Evolutionary conservation across 1,140 invertebrate genomes (phyloP).

Genomic region (Antheraea mylitta): DNA sequence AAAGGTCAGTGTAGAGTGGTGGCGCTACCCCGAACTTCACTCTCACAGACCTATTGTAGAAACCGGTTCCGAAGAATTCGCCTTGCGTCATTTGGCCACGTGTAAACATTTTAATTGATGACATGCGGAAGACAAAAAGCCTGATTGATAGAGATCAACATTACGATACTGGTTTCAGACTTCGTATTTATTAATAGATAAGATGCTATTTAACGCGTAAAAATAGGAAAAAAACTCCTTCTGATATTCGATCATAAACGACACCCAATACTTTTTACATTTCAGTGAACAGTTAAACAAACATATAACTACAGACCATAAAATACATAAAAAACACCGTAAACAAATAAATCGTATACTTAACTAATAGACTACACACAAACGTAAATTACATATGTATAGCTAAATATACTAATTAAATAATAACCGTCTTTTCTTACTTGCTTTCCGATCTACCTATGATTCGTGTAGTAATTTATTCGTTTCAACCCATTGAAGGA

Average conservation of each 20-base stretch:
- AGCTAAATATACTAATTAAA: no score
- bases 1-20: conserved; percentile 52
- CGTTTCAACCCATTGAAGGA: no score
- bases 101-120: conserved; percentile 75
- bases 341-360: no score
- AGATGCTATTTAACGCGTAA: conserved; percentile 18
- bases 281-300: neutral
- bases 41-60: conserved; percentile 55
- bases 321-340: neutral
- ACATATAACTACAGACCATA: neutral
- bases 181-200: conserved; percentile 27
- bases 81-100: conserved; percentile 63
- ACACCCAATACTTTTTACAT: neutral
- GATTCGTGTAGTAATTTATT: no score
- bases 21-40: conserved; percentile 55
- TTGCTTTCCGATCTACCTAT: no score
- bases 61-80: conserved; percentile 64
- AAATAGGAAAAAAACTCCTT: neutral
- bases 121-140: conserved; percentile 74
- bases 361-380: no score
- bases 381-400: no score
- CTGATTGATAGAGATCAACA: conserved; percentile 52
- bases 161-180: conserved; percentile 36
- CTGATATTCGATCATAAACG: neutral
- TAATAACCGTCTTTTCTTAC: no score